phyloP scores from a whole-genome alignment of 2,888 invertebrate genomes.

The Mactromeris polynyma region DNA sequence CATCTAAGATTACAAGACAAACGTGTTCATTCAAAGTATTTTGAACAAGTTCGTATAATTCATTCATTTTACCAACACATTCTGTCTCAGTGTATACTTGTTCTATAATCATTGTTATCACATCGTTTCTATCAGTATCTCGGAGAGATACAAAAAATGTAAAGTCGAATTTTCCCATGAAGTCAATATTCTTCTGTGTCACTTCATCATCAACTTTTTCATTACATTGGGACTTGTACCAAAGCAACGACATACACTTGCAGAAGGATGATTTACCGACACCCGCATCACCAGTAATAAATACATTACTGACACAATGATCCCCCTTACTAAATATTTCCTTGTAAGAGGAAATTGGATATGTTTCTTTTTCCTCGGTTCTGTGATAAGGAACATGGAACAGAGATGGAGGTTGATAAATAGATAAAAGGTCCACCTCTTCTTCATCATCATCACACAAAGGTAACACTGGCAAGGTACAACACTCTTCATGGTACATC shows the following conservation, averaged over 20 bases:
- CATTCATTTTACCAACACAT: background rate
- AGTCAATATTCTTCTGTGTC: background rate
- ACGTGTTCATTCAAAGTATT: slow-evolving; percentile 9
- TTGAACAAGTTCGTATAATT: background rate
- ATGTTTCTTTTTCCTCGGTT: too few species aligned
- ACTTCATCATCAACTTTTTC: background rate
- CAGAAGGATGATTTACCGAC: background rate
- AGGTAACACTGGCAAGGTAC: background rate
- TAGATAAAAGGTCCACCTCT: background rate
- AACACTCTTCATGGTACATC: background rate
- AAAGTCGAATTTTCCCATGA: background rate
- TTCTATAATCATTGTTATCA: background rate
- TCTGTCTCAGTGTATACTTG: background rate
- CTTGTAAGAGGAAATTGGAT: background rate
- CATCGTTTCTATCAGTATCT: background rate
- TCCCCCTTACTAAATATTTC: background rate
- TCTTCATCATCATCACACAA: background rate
- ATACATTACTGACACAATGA: background rate
- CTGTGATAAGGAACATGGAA: background rate
- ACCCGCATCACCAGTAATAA: background rate
- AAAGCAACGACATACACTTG: background rate
- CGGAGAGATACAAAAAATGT: background rate
- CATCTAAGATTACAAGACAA: background rate
- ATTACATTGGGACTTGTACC: background rate
- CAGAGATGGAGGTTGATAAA: background rate